Evolutionary conservation across 2,113 vertebrate genomes (phyloP).

Genomic region (Syrrhaptes paradoxus): DNA sequence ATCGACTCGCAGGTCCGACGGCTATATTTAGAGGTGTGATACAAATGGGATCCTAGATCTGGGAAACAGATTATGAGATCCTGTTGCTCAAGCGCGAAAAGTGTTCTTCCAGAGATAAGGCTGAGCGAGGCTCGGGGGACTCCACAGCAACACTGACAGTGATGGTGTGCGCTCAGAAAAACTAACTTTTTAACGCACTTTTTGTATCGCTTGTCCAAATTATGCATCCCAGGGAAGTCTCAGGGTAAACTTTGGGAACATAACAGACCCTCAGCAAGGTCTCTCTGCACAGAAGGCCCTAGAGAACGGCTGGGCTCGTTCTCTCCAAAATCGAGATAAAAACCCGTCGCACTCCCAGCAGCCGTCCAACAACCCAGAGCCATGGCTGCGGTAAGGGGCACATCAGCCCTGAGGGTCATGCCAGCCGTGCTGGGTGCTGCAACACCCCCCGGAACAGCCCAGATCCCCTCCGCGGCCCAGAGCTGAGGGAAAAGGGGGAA

Average conservation of each 20-base stretch:
- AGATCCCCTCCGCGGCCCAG: fast-evolving
- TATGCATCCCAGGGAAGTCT: fast-evolving
- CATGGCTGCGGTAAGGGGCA: fast-evolving
- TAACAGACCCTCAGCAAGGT: background rate
- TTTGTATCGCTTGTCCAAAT: fast-evolving
- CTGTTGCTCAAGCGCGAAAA: fast-evolving
- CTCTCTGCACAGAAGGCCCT: background rate
- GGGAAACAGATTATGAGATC: background rate
- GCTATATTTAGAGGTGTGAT: background rate
- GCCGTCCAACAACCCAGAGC: fast-evolving
- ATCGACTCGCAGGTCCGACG: fast-evolving
- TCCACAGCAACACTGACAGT: background rate
- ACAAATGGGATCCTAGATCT: no score
- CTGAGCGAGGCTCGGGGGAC: background rate
- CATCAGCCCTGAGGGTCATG: background rate
- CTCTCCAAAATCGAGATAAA: background rate
- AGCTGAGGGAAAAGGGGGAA: fast-evolving
- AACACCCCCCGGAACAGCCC: fast-evolving
- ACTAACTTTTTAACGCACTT: fast-evolving
- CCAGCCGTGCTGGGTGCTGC: fast-evolving
- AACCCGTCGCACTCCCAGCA: fast-evolving
- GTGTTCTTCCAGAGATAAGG: background rate
- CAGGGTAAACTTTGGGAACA: background rate
- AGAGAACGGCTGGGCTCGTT: fast-evolving
- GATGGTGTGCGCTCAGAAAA: fast-evolving